Evolutionary conservation across 2,888 invertebrate genomes (phyloP).

Genomic region (Bimastos eiseni): DNA sequence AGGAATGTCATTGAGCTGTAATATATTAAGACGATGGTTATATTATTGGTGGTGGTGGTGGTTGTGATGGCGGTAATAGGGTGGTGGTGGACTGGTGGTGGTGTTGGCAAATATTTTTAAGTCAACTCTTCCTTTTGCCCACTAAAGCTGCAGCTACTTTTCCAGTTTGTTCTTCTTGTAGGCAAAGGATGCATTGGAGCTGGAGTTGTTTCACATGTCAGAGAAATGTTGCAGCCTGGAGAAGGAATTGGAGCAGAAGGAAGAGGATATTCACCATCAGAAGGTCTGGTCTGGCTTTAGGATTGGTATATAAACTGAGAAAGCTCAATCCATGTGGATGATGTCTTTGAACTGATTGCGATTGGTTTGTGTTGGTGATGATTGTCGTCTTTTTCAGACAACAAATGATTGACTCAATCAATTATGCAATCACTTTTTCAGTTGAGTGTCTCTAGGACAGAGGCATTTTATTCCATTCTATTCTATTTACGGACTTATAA

Average conservation of each 20-base stretch:
- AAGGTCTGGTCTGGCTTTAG: too few species aligned
- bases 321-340: neutral
- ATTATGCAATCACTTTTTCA: neutral
- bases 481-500: too few species aligned
- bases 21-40: too few species aligned
- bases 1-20: too few species aligned
- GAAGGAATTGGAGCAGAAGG: neutral
- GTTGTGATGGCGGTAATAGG: too few species aligned
- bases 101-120: neutral
- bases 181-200: neutral
- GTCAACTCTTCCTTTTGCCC: neutral
- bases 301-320: neutral
- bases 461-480: too few species aligned
- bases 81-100: neutral
- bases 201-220: neutral
- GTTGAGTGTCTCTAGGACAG: neutral
- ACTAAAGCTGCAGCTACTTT: neutral
- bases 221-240: neutral
- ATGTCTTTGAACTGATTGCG: neutral
- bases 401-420: neutral
- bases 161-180: neutral
- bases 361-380: neutral
- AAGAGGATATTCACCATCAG: neutral
- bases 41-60: too few species aligned
- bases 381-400: too few species aligned